Base-by-base conservation (phyloP, 2,113 vertebrate genomes). In the Rhinogobius similis region DNA sequence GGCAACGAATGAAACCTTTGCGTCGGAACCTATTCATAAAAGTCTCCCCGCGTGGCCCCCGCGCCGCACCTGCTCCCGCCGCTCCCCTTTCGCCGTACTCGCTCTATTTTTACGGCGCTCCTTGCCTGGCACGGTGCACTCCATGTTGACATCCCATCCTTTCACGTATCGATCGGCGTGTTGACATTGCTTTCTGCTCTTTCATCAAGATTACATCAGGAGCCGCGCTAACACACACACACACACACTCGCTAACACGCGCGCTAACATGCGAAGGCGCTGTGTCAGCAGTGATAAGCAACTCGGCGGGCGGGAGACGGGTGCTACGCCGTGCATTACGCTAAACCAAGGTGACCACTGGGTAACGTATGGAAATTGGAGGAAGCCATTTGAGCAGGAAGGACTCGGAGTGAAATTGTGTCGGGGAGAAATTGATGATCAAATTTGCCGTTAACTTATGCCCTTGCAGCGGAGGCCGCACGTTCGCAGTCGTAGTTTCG, bases 191-290 rank as follows among this genome's bases (percentile, higher is more conserved):
- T 81, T 75, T 73, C 81, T 77, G 65, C 67, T 74, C 72, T 85
- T 83, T 82, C 76, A 83, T 76, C 76, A 76, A 78, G 61, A 76
- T 85, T 83, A 70, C 76, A 80, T 84, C 79, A 84, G 76, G 65
- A 67, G 67, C 48, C 20, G 67, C 20, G 62, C 56, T 44, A 65
- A 50, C 48, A 58, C 68, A 24, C 21, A 55, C 59, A 41, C 74
- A 38, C 46, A 18, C 5, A 5, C 43, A 2, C 2, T n/a, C n/a
- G 20, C 55, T 13, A 36, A 8, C 43, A 5, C 24, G 8, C 24
- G 4, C n/a, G 20, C 55, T 13, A 36, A 8, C 43, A 5, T 27
- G 8, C 24, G 4, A 24, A 20, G 12, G 58, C 62, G 67, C 38
- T 26, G 43, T 41, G 46, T 73, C 68, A 69, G 46, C 71, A 69